A percentile compares a stretch with the other conserved stretches of the same genome.
These are phyloP conservation scores for Paragorgia papillata DNA, from an alignment of 92 coral and sea anemone genomes.

Conservation along the genomic window DNA sequence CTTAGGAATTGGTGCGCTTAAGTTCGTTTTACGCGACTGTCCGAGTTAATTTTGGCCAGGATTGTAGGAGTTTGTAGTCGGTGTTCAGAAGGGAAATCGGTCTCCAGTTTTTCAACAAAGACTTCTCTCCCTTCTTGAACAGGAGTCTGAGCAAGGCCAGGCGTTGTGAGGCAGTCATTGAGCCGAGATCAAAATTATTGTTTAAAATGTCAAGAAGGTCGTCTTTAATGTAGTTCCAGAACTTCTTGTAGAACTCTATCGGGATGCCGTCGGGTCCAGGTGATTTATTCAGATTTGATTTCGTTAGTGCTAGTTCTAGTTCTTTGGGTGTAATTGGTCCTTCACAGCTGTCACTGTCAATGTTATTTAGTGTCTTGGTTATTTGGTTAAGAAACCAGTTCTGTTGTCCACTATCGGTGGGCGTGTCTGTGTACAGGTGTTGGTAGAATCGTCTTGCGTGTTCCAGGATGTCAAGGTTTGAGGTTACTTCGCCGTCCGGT, in stretches of 20 bases:
- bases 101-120: conserved; percentile 15
- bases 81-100: no score
- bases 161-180: conserved; percentile 1
- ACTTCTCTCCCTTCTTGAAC: conserved; percentile 21
- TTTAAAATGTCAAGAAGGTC: neutral
- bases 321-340: neutral
- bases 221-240: neutral
- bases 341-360: neutral
- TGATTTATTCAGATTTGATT: neutral
- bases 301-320: neutral
- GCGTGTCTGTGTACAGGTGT: no score
- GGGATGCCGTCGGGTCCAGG: conserved; percentile 26
- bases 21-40: no score
- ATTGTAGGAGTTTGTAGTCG: no score
- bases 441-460: neutral
- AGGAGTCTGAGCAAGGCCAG: neutral
- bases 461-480: no score
- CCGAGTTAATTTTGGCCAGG: no score
- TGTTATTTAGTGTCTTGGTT: neutral
- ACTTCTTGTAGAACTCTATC: neutral
- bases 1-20: no score
- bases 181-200: neutral
- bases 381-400: no score
- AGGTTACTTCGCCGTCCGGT: neutral
- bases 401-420: no score